Evolutionary conservation across 2,113 vertebrate species (phyloP).

Genomic region (Oreamnos americanus): DNA sequence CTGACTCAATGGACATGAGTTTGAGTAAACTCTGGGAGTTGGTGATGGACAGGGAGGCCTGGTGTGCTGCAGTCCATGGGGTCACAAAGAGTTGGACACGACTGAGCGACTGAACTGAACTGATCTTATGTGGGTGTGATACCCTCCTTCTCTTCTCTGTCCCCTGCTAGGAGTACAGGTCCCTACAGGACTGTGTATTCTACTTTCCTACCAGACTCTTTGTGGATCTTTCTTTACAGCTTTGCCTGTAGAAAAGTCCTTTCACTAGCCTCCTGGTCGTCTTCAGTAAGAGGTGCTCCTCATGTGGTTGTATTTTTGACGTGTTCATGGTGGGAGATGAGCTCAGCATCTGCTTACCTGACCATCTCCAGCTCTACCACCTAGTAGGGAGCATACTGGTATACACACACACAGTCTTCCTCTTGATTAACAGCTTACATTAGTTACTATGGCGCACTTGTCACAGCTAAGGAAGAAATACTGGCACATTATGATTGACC

Average conservation of each 20-base stretch:
- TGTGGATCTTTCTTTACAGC: not conserved
- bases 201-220: not conserved
- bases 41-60: not conserved
- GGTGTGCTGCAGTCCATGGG: not conserved
- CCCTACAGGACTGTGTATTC: not conserved
- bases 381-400: not conserved
- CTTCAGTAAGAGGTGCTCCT: not conserved
- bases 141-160: not conserved
- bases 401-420: fast-evolving
- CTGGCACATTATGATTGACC: not conserved
- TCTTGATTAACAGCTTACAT: not conserved
- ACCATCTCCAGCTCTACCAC: not conserved
- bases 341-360: not conserved
- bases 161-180: not conserved
- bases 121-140: not conserved
- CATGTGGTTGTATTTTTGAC: not conserved
- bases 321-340: not conserved
- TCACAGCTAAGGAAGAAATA: not conserved
- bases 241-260: not conserved
- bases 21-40: not conserved
- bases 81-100: not conserved
- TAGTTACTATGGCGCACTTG: too few relatives aligned
- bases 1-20: not conserved
- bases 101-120: not conserved
- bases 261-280: fast-evolving